These are phyloP conservation scores for Bovichtus variegatus DNA, from an alignment of 2,797 vertebrate species.

Conservation along the genomic window DNA sequence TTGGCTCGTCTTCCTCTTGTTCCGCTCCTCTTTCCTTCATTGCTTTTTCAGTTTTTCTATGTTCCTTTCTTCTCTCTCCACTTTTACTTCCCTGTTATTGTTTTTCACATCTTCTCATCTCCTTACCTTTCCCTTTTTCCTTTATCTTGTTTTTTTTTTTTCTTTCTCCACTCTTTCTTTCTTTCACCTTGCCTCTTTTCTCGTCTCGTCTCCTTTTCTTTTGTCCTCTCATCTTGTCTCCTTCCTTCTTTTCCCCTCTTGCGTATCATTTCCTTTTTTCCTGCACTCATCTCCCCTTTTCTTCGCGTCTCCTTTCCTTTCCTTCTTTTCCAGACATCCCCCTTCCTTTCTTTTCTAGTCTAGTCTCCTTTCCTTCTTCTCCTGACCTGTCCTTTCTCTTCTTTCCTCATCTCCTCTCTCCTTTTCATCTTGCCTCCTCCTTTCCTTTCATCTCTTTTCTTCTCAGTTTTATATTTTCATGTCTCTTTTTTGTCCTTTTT, in stretches of 20 bases:
- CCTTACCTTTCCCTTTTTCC: background rate
- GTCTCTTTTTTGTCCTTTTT: background rate
- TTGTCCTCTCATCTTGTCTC: background rate
- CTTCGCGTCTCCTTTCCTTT: background rate
- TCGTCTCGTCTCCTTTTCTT: background rate
- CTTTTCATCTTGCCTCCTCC: background rate
- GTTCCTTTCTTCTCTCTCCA: background rate
- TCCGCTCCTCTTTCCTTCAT: background rate
- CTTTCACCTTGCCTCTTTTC: background rate
- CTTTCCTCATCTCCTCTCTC: background rate
- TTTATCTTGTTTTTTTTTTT: background rate
- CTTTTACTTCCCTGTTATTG: background rate
- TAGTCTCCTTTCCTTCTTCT: background rate
- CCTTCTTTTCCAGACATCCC: background rate
- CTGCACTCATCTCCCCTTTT: background rate
- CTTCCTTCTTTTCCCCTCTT: background rate
- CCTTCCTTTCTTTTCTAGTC: background rate
- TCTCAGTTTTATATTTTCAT: background rate
- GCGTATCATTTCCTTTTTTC: background rate
- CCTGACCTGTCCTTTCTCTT: background rate
- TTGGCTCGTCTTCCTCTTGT: background rate
- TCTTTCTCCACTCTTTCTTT: background rate
- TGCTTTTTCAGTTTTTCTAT: too few species aligned
- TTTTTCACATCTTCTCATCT: background rate
- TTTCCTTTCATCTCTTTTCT: background rate